Evolutionary conservation across 2,797 vertebrate genomes (phyloP).

Genomic region (Odontamblyopus lacepedii): DNA sequence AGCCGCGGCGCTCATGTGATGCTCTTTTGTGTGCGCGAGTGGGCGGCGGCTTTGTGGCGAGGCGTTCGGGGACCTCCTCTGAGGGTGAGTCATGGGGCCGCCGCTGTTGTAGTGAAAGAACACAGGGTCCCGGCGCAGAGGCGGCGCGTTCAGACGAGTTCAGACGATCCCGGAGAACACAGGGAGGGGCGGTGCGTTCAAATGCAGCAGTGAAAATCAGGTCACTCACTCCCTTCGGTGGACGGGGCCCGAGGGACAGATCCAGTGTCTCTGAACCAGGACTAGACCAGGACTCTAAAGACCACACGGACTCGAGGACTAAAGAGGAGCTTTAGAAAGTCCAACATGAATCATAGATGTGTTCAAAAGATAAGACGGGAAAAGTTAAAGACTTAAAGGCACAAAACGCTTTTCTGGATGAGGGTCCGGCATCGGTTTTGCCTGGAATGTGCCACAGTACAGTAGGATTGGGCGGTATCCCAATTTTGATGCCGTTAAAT

Average conservation of each 20-base stretch:
- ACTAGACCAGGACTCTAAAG: not conserved
- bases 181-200: not conserved
- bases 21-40: not conserved
- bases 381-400: too few species aligned
- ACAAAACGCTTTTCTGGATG: too few species aligned
- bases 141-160: not conserved
- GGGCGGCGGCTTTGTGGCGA: not conserved
- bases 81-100: not conserved
- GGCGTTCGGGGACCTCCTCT: not conserved
- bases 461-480: too few species aligned
- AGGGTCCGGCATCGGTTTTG: too few species aligned
- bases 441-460: too few species aligned
- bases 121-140: conserved; percentile 1
- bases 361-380: not conserved
- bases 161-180: not conserved
- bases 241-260: not conserved
- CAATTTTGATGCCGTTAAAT: too few species aligned
- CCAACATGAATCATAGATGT: not conserved
- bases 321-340: not conserved
- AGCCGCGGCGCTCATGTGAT: not conserved
- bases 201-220: conserved; percentile 1
- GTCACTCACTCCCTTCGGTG: not conserved
- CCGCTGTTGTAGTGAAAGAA: not conserved
- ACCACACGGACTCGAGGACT: not conserved
- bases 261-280: conserved; percentile 2